These are phyloP conservation scores for Laothoe populi DNA, from an alignment of 2,888 invertebrate genomes.

Conservation along the genomic window DNA sequence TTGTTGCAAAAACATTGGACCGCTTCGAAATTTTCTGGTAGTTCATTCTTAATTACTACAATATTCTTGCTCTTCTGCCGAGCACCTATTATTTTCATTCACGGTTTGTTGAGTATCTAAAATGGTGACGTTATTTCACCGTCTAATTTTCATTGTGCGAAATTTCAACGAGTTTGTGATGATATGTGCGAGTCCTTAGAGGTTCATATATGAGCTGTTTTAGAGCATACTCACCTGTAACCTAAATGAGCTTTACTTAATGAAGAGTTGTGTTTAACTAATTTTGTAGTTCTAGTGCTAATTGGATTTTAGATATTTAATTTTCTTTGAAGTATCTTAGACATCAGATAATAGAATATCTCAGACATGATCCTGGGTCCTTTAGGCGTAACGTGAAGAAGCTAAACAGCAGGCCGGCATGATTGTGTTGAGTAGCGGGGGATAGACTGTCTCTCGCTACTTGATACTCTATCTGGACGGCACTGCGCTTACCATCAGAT, in stretches of 20 bases:
- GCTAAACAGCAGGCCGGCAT: no score
- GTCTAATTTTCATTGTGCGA: slow-evolving; percentile 38
- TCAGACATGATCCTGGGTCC: no score
- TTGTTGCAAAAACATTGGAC: slow-evolving; percentile 63
- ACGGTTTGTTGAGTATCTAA: slow-evolving; percentile 39
- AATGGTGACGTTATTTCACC: slow-evolving; percentile 38
- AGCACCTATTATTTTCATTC: slow-evolving; percentile 37
- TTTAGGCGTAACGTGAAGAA: no score
- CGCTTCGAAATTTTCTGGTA: slow-evolving; percentile 57
- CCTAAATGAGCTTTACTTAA: slow-evolving; percentile 15
- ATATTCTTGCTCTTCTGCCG: slow-evolving; percentile 38
- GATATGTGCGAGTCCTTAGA: slow-evolving; percentile 6
- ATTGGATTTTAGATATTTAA: slow-evolving; percentile 17
- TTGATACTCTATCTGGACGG: no score
- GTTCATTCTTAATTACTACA: slow-evolving; percentile 40
- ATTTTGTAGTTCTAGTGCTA: slow-evolving; percentile 5
- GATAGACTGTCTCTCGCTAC: no score
- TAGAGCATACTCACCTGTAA: slow-evolving; percentile 1
- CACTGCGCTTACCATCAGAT: no score
- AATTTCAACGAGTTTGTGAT: slow-evolving; percentile 26
- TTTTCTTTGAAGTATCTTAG: neutral
- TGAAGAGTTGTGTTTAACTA: neutral
- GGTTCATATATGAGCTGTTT: neutral
- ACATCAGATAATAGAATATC: no score
- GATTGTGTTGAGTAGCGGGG: no score